Percentiles rank a stretch among this genome's conserved stretches.
Evolutionary conservation across 2,113 vertebrate genomes (phyloP).

Genomic region (Callospermophilus lateralis): DNA sequence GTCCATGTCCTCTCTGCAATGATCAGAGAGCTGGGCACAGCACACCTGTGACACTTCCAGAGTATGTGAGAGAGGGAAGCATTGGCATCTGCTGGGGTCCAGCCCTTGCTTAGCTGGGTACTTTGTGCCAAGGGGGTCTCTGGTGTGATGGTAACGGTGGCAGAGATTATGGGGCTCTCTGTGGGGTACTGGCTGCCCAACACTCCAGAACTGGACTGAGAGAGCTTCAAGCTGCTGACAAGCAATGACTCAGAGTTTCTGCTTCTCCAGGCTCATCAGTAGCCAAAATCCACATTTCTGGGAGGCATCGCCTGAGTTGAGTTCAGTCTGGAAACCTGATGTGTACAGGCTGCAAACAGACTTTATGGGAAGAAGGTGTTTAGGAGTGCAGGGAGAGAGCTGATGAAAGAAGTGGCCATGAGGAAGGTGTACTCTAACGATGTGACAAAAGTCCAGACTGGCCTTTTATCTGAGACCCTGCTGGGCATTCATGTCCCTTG

Average conservation of each 20-base stretch:
- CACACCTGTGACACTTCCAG: fast-evolving
- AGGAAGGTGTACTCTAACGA: background rate
- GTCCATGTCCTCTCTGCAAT: background rate
- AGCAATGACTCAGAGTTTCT: constrained; percentile 48
- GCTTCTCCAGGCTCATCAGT: background rate
- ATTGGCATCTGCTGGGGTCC: background rate
- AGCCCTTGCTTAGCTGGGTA: fast-evolving
- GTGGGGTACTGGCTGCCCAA: background rate
- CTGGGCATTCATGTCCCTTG: fast-evolving
- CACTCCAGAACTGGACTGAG: background rate
- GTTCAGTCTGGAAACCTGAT: background rate
- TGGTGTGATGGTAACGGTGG: background rate
- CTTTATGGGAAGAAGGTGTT: background rate
- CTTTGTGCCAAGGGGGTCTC: background rate
- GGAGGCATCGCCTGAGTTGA: background rate
- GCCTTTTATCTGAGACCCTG: background rate
- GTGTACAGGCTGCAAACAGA: too few species aligned
- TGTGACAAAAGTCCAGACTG: background rate
- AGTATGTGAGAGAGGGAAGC: fast-evolving
- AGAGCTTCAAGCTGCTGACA: background rate
- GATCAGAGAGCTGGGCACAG: background rate
- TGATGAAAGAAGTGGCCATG: background rate
- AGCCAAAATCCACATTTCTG: constrained; percentile 47
- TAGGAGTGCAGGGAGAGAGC: background rate
- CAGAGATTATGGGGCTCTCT: background rate